These are phyloP conservation scores for Naso thynnoides DNA, from an alignment of 2,797 vertebrate species.

Conservation along the genomic window DNA sequence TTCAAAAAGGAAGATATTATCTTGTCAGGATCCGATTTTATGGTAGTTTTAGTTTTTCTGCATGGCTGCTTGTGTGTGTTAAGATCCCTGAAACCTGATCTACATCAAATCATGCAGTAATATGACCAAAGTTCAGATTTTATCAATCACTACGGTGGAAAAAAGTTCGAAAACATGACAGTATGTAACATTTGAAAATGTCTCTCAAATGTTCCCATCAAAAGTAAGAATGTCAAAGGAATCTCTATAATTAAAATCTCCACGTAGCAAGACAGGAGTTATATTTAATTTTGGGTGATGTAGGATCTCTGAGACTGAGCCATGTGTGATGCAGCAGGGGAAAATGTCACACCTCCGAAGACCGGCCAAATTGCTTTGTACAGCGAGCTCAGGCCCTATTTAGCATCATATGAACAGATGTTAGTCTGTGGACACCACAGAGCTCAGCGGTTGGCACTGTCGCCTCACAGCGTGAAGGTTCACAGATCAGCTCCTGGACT, in stretches of 20 bases:
- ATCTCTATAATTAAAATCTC: background rate
- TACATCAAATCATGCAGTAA: too few relatives aligned
- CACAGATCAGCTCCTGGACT: constrained; percentile 23
- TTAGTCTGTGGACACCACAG: constrained; percentile 28
- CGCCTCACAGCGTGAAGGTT: constrained; percentile 26
- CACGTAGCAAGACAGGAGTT: background rate
- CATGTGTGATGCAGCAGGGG: constrained; percentile 6
- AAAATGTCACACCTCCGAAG: constrained; percentile 19
- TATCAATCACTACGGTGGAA: too few relatives aligned
- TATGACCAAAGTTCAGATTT: too few relatives aligned
- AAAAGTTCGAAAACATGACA: too few relatives aligned
- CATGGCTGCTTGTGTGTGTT: background rate
- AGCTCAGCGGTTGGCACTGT: constrained; percentile 21
- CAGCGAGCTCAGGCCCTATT: constrained; percentile 13
- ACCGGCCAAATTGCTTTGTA: constrained; percentile 16
- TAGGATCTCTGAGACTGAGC: background rate
- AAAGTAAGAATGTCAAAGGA: background rate
- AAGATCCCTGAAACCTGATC: too few relatives aligned
- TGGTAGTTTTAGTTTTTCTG: background rate
- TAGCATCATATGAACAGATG: constrained; percentile 39
- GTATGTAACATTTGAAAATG: background rate
- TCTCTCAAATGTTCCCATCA: background rate
- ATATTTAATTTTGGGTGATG: background rate
- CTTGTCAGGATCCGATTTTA: background rate
- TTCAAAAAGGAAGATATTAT: background rate